Conservation (phyloP, 2,113 vertebrate species). For the Poeciliopsis prolifica region DNA sequence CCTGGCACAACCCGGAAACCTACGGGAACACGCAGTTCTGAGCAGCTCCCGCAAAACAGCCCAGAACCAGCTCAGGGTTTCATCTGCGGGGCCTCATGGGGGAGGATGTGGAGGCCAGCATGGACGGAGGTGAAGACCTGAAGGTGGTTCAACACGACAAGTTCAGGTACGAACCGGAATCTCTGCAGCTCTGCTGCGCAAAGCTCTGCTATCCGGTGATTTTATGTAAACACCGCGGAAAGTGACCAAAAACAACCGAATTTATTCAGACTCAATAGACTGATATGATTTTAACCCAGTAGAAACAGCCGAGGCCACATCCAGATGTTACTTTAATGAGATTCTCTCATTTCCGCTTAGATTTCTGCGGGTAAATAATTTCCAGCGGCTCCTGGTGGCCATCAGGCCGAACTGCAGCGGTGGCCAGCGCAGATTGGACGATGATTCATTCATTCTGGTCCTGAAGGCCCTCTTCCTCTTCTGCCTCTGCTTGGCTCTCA, state of each 20-base stretch:
- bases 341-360: background rate
- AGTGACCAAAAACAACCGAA: background rate
- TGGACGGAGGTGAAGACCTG: background rate
- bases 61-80: accelerated
- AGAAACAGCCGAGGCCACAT: too few species aligned
- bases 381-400: slow-evolving; percentile 38
- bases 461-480: background rate
- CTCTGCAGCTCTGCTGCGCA: too few species aligned
- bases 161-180: background rate
- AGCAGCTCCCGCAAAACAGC: accelerated
- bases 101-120: accelerated
- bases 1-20: background rate
- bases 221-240: background rate
- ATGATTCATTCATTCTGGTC: accelerated
- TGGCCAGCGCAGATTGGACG: background rate
- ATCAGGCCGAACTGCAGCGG: background rate
- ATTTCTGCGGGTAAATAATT: background rate
- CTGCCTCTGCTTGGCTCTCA: accelerated
- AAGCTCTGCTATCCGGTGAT: background rate
- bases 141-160: background rate
- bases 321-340: background rate
- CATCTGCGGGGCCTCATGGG: background rate
- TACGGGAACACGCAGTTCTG: background rate
- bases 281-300: background rate
- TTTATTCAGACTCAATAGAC: background rate